phyloP scores from a whole-genome alignment of 2,888 invertebrate genomes.

The Pandemis corylana region DNA sequence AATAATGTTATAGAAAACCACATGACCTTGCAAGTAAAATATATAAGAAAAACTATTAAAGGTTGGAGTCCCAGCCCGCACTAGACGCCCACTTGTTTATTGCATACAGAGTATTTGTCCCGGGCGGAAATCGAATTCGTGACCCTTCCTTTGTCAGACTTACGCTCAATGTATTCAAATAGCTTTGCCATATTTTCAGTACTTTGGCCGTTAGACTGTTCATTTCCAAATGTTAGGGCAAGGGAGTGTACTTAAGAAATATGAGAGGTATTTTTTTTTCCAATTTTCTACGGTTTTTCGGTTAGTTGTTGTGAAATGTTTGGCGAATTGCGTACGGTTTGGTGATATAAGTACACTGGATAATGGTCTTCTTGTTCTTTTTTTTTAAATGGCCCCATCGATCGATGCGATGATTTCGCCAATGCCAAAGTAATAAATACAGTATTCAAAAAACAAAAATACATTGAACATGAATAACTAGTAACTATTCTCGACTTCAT shows the following conservation, averaged over 20 bases:
- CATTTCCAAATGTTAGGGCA: constrained; percentile 23
- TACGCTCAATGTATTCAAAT: constrained; percentile 37
- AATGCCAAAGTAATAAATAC: no score
- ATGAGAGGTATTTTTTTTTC: constrained; percentile 6
- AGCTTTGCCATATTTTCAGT: constrained; percentile 35
- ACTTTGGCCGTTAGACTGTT: constrained; percentile 30
- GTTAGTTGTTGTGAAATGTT: neutral
- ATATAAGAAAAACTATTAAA: constrained; percentile 34
- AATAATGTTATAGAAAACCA: neutral
- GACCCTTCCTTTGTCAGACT: constrained; percentile 41
- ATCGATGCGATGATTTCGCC: no score
- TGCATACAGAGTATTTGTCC: constrained; percentile 39
- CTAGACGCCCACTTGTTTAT: constrained; percentile 36
- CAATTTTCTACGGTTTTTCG: neutral
- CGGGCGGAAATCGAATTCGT: constrained; percentile 39
- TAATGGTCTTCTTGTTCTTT: no score
- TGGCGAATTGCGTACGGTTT: neutral
- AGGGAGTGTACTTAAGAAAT: constrained; percentile 7
- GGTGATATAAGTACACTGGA: no score
- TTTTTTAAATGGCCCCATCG: no score
- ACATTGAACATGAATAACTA: no score
- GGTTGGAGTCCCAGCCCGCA: constrained; percentile 11
- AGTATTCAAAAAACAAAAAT: no score
- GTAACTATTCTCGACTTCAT: no score
- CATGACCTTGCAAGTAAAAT: constrained; percentile 24